A percentile compares a stretch with the other conserved stretches of the same genome.
phyloP scores from a whole-genome alignment of 1,140 invertebrate species.

The Drosophila repletoides region DNA sequence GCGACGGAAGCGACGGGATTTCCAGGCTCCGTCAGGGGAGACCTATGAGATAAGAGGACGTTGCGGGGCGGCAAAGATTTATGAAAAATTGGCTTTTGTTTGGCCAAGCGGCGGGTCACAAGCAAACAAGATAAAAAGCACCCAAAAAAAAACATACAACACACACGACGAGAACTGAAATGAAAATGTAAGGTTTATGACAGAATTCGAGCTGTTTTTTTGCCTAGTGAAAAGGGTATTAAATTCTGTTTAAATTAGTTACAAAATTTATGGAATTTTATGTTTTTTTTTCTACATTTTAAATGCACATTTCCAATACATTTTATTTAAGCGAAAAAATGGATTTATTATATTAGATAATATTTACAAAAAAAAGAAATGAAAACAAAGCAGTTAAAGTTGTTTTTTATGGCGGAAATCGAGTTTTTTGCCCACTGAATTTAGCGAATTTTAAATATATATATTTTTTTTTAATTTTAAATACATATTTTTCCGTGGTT shows the following conservation, averaged over 20 bases:
- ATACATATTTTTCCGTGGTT: too few species aligned
- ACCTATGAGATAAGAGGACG: background rate
- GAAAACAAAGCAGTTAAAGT: background rate
- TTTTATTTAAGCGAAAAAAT: too few species aligned
- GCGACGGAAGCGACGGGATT: background rate
- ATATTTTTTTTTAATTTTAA: too few species aligned
- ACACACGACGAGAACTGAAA: conserved; percentile 49
- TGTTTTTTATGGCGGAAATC: too few species aligned
- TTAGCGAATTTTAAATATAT: background rate
- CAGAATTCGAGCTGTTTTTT: conserved; percentile 35
- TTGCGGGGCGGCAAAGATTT: conserved; percentile 52
- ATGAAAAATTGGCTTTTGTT: conserved; percentile 78
- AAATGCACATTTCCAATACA: too few species aligned
- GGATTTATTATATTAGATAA: too few species aligned
- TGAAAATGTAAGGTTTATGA: conserved; percentile 75
- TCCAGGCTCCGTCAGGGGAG: background rate
- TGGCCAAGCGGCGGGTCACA: conserved; percentile 62
- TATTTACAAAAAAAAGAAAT: background rate
- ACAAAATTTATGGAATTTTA: background rate
- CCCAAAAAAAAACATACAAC: too few species aligned
- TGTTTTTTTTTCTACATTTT: background rate
- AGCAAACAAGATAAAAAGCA: conserved; percentile 66
- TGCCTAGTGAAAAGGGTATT: background rate
- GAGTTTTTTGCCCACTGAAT: background rate
- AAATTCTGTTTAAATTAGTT: conserved; percentile 3